phyloP scores from a whole-genome alignment of 2,797 vertebrate genomes.

The Artibeus jamaicensis region DNA sequence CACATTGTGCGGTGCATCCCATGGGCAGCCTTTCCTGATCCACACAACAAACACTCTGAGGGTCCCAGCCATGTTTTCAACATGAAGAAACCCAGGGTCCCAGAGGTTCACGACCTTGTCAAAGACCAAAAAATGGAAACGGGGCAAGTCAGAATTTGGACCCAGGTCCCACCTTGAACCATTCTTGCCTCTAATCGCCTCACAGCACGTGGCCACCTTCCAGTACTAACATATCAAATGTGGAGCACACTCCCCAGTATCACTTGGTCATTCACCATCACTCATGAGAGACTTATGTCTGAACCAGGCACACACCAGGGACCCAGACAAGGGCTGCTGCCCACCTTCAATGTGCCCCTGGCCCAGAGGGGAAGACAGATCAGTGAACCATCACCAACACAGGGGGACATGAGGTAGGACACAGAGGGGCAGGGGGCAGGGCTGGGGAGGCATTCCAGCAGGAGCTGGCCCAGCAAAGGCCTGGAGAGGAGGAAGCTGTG shows the following conservation, averaged over 20 bases:
- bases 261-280: neutral
- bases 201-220: neutral
- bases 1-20: neutral
- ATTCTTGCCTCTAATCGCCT: neutral
- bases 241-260: neutral
- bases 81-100: neutral
- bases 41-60: neutral
- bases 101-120: neutral
- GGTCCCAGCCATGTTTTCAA: neutral
- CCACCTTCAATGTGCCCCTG: neutral
- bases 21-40: neutral
- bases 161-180: neutral
- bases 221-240: accelerated
- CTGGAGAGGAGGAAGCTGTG: too few species aligned
- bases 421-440: accelerated
- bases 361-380: neutral
- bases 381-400: neutral
- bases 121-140: neutral
- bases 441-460: neutral
- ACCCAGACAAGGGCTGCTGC: neutral
- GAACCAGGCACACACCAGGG: accelerated
- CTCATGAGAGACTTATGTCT: neutral
- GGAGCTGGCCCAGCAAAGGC: neutral
- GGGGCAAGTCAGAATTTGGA: neutral
- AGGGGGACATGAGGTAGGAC: accelerated